Conservation (phyloP, 30 jellyfish, hydroid and myxozoan species). For the Aurelia aurita region DNA sequence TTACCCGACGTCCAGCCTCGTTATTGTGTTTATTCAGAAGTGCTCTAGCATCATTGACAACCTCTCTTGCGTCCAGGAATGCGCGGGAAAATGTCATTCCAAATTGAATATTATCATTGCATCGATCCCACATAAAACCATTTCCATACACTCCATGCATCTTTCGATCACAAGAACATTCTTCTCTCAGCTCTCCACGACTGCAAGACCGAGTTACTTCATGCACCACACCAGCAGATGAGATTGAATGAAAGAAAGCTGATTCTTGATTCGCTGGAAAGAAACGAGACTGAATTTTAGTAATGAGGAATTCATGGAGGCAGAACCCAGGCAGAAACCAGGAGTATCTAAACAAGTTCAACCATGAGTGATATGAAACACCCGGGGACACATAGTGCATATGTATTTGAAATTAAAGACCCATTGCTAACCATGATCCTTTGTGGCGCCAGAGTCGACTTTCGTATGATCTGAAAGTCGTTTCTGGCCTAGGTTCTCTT, state of each 20-base stretch:
- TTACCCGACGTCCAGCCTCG: conserved; percentile 95
- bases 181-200: conserved; percentile 69
- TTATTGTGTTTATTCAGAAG: conserved; percentile 91
- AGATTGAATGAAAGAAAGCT: conserved; percentile 88
- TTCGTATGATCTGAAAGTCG: no score
- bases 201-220: conserved; percentile 94
- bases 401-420: no score
- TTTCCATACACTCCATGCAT: conserved; percentile 38
- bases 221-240: conserved; percentile 94
- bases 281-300: no score
- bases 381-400: no score
- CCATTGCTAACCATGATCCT: no score
- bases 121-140: conserved; percentile 84
- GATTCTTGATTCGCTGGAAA: conserved; percentile 91
- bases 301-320: no score
- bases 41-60: conserved; percentile 92
- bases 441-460: no score
- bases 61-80: conserved; percentile 95
- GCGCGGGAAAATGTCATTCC: conserved; percentile 87
- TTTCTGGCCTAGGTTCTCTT: no score
- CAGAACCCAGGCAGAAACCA: no score
- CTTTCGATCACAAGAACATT: conserved; percentile 75
- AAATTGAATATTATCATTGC: conserved; percentile 86
- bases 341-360: no score
- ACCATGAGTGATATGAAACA: no score